Percentiles rank a stretch among this genome's conserved stretches.
Conservation (phyloP, 2,888 invertebrate species). For the Noctua janthina region DNA sequence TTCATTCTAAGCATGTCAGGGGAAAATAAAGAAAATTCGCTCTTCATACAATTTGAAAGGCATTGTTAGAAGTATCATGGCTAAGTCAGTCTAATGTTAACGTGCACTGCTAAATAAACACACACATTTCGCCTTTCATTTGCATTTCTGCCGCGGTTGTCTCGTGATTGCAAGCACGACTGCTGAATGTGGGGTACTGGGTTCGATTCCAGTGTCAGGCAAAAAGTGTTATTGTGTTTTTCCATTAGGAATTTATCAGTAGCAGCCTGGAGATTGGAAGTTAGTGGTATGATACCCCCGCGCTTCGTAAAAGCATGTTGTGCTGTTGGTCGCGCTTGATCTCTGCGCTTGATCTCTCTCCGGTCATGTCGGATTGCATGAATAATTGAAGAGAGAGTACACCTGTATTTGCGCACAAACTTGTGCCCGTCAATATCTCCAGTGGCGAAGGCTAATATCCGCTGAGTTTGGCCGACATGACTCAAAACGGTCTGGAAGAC, state of each 20-base stretch:
- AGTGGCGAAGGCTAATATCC: neutral
- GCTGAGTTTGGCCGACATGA: neutral
- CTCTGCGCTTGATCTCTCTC: no score
- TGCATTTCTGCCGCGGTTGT: neutral
- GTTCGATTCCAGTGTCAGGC: neutral
- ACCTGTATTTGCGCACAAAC: neutral
- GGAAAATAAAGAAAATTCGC: constrained; percentile 17
- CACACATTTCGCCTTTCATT: neutral
- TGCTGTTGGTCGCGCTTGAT: no score
- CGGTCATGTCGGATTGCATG: neutral
- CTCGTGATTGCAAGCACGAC: neutral
- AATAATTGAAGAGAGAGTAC: neutral
- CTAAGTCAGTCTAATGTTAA: no score
- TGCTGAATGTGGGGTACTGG: neutral
- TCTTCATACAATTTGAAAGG: constrained; percentile 4
- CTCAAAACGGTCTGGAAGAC: neutral
- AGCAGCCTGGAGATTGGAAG: neutral
- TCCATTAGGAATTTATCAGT: neutral
- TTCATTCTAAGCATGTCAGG: constrained; percentile 1
- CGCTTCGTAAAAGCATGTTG: neutral
- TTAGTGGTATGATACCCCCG: neutral
- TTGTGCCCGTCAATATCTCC: neutral
- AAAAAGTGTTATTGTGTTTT: neutral
- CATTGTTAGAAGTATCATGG: neutral
- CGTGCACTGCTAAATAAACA: neutral